A percentile compares a stretch with the other conserved stretches of the same genome.
phyloP scores from a whole-genome alignment of 2,888 invertebrate species.

The Drosophila affinis region DNA sequence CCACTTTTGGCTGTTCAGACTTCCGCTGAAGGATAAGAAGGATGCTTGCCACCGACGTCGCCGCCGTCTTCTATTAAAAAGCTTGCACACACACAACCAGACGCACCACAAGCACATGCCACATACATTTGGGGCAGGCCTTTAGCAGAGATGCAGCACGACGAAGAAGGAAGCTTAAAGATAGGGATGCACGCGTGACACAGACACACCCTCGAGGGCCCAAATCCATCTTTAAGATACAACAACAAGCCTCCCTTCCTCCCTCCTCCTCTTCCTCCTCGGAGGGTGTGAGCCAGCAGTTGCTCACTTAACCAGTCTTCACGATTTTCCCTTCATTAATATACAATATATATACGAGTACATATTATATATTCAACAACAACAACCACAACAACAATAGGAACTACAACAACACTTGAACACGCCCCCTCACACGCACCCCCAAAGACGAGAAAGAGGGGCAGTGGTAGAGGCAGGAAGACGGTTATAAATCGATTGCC shows the following conservation, averaged over 20 bases:
- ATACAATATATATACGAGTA: slow-evolving; percentile 28
- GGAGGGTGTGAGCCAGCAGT: slow-evolving; percentile 27
- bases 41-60: slow-evolving; percentile 26
- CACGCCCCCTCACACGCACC: slow-evolving; percentile 39
- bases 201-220: background rate
- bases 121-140: slow-evolving; percentile 16
- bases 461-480: background rate
- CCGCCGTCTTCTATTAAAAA: slow-evolving; percentile 71
- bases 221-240: slow-evolving; percentile 9
- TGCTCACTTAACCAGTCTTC: slow-evolving; percentile 46
- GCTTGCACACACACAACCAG: slow-evolving; percentile 33
- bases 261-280: slow-evolving; percentile 10
- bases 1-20: slow-evolving; percentile 13
- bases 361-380: slow-evolving; percentile 43
- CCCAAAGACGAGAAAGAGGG: background rate
- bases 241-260: background rate
- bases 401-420: slow-evolving; percentile 30
- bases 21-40: slow-evolving; percentile 15
- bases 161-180: background rate
- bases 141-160: slow-evolving; percentile 18
- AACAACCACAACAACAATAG: slow-evolving; percentile 28
- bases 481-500: slow-evolving; percentile 21
- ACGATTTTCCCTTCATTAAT: slow-evolving; percentile 74
- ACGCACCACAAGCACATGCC: background rate
- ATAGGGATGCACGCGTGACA: slow-evolving; percentile 19